phyloP scores from a whole-genome alignment of 1,140 invertebrate genomes.

The Plectrocnemia conspersa region DNA sequence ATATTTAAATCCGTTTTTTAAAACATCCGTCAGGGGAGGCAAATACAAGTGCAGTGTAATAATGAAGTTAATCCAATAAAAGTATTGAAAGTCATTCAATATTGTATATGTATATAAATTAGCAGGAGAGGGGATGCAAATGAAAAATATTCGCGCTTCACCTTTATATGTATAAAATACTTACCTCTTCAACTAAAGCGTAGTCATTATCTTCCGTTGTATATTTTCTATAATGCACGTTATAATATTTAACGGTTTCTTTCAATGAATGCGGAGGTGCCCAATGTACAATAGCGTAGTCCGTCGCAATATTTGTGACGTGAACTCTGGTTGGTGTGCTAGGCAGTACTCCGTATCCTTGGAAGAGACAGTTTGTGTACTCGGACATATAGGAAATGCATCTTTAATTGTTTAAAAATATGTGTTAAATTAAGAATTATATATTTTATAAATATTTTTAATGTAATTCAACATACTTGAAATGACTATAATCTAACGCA shows the following conservation, averaged over 20 bases:
- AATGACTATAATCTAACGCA: constrained; percentile 71
- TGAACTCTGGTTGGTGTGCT: constrained; percentile 62
- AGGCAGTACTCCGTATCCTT: constrained; percentile 77
- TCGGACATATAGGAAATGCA: constrained; percentile 75
- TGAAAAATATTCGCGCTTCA: no score
- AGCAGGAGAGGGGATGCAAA: no score
- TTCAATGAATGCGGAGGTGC: constrained; percentile 60
- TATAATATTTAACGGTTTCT: constrained; percentile 67
- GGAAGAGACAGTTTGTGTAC: constrained; percentile 73
- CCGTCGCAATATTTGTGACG: constrained; percentile 66
- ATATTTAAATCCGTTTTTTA: no score
- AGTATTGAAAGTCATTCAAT: no score
- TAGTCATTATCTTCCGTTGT: constrained; percentile 43
- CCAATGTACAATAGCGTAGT: constrained; percentile 77
- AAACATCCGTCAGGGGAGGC: no score
- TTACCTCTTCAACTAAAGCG: constrained; percentile 20
- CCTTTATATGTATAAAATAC: no score
- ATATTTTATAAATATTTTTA: not conserved
- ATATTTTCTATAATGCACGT: constrained; percentile 58
- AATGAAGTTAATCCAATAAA: no score
- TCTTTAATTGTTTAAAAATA: constrained; percentile 51
- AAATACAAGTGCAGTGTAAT: no score
- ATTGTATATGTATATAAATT: no score
- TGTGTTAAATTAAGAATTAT: not conserved
- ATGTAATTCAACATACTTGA: constrained; percentile 58